phyloP scores from a whole-genome alignment of 2,888 invertebrate species.

The Paralinhomoeus sp. region DNA sequence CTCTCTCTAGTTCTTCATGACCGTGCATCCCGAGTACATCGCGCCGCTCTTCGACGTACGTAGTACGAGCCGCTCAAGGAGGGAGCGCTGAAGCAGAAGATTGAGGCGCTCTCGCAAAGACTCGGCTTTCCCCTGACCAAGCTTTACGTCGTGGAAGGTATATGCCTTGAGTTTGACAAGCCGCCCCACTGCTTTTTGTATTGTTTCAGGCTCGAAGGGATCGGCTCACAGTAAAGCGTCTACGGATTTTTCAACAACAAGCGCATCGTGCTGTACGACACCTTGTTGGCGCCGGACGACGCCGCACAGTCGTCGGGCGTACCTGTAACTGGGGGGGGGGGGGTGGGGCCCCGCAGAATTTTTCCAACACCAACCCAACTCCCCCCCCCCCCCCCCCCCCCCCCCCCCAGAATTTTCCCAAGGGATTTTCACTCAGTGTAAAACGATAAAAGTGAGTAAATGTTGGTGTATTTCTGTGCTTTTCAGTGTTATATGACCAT shows the following conservation, averaged over 20 bases:
- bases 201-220: conserved; percentile 53
- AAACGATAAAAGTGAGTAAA: no score
- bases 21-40: conserved; percentile 72
- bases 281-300: conserved; percentile 62
- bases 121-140: conserved; percentile 75
- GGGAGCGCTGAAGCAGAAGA: conserved; percentile 58
- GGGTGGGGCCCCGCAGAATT: no score
- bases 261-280: conserved; percentile 88
- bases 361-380: no score
- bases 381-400: no score
- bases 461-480: no score
- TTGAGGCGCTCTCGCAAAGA: conserved; percentile 61
- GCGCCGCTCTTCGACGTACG: conserved; percentile 94
- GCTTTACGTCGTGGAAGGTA: conserved; percentile 73
- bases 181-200: no score
- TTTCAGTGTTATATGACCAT: no score
- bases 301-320: conserved; percentile 7
- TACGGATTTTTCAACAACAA: conserved; percentile 91
- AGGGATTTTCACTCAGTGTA: no score
- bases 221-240: conserved; percentile 91
- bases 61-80: conserved; percentile 83
- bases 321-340: no score
- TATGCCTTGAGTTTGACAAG: no score
- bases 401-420: no score
- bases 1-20: conserved; percentile 41